Conservation (phyloP, 1,140 invertebrate species). For the Alviniconcha marisindica region DNA sequence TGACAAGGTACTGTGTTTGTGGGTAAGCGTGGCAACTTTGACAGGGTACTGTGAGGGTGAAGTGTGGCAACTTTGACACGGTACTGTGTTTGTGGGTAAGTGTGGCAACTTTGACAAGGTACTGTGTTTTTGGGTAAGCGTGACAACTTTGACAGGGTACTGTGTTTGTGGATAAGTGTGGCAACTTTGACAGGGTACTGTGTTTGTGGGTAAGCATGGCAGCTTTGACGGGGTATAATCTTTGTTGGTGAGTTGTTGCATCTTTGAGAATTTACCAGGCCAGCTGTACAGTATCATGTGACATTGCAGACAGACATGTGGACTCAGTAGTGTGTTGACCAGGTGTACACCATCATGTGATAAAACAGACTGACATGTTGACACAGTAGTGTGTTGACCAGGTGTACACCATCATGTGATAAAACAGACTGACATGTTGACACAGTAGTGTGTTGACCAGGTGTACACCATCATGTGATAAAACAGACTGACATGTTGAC, state of each 20-base stretch:
- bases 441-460: too few species aligned
- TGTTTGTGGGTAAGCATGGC: constrained; percentile 20
- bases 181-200: neutral
- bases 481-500: too few species aligned
- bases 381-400: too few species aligned
- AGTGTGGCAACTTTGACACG: constrained; percentile 88
- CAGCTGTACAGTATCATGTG: too few species aligned
- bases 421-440: too few species aligned
- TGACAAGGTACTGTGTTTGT: constrained; percentile 81
- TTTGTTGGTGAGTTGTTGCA: constrained; percentile 90
- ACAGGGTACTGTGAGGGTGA: too few species aligned
- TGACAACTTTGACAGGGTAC: too few species aligned
- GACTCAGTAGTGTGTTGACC: neutral
- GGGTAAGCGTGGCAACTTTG: constrained; percentile 89
- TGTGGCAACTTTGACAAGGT: too few species aligned
- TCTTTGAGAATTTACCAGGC: constrained; percentile 86
- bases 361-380: too few species aligned
- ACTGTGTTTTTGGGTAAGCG: too few species aligned
- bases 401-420: too few species aligned
- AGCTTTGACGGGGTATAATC: constrained; percentile 84
- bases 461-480: too few species aligned
- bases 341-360: neutral
- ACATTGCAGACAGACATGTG: neutral
- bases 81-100: constrained; percentile 77
- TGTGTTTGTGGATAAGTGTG: neutral